Conservation (phyloP, 1,140 invertebrate species). For the Drosophila ercepeae region DNA sequence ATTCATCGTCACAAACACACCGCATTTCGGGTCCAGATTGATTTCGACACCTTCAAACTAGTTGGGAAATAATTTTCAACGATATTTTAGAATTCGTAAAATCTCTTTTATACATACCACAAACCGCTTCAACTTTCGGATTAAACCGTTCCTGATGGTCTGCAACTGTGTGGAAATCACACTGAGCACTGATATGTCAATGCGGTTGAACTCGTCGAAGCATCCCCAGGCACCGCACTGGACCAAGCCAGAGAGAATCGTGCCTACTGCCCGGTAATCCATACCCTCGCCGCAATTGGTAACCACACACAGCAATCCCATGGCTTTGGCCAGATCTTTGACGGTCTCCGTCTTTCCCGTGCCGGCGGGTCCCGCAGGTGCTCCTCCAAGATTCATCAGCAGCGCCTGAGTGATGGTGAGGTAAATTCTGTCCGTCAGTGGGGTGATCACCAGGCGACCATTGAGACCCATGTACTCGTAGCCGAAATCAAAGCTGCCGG, state of each 20-base stretch:
- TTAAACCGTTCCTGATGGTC: conserved; percentile 92
- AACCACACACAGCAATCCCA: conserved; percentile 94
- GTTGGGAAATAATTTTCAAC: background rate
- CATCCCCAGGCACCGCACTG: conserved; percentile 94
- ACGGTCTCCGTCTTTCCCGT: conserved; percentile 96
- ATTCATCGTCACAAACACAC: conserved; percentile 97
- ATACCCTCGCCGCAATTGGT: conserved; percentile 97
- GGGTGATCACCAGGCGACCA: conserved; percentile 94
- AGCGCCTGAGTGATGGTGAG: conserved; percentile 95
- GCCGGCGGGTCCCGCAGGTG: conserved; percentile 89
- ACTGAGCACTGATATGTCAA: conserved; percentile 94
- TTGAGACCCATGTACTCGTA: conserved; percentile 98
- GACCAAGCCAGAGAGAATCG: conserved; percentile 90
- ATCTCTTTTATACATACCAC: conserved; percentile 85
- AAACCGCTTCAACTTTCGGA: conserved; percentile 89
- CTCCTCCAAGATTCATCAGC: conserved; percentile 94
- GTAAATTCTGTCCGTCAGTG: conserved; percentile 95
- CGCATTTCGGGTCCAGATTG: conserved; percentile 91
- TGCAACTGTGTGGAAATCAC: conserved; percentile 96
- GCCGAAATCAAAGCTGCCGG: conserved; percentile 93
- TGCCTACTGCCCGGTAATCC: conserved; percentile 94
- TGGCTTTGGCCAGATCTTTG: conserved; percentile 94
- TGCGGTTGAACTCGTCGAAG: conserved; percentile 96
- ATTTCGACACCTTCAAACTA: conserved; percentile 95
- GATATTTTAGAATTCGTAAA: too few relatives aligned